Percentiles rank a stretch among this genome's conserved stretches.
phyloP scores from a whole-genome alignment of 2,888 invertebrate genomes.

The Hirtodrosophila confusa region DNA sequence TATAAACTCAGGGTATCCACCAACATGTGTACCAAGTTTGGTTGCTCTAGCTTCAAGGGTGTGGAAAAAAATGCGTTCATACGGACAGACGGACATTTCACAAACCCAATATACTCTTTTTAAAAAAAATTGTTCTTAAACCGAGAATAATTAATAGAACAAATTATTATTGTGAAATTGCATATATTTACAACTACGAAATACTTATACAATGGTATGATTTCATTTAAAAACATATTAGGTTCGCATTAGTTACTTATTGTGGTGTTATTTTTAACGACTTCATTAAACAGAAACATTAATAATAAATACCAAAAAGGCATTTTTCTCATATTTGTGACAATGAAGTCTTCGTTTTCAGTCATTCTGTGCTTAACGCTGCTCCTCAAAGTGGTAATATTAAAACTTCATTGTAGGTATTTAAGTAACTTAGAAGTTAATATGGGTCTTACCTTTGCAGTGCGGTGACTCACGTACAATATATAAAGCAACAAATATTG shows the following conservation, averaged over 20 bases:
- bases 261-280: not conserved
- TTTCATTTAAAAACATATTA: conserved; percentile 2
- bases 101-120: no score
- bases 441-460: not conserved
- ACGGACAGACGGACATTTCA: no score
- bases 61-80: no score
- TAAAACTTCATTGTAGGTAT: no score
- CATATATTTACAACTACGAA: no score
- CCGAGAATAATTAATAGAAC: not conserved
- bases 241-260: not conserved
- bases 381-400: conserved; percentile 2
- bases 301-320: not conserved
- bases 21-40: no score
- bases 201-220: no score
- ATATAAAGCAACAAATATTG: conserved; percentile 31
- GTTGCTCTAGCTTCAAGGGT: no score
- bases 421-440: not conserved
- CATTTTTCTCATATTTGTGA: not conserved
- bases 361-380: not conserved
- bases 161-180: not conserved
- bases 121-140: conserved; percentile 4
- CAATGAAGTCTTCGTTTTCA: conserved; percentile 3
- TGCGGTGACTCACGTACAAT: not conserved
- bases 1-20: no score
- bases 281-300: not conserved